Evolutionary conservation across 2,888 invertebrate genomes (phyloP), one percentile per base, ranked within the genome.

Genomic region (Apamea anceps): DNA sequence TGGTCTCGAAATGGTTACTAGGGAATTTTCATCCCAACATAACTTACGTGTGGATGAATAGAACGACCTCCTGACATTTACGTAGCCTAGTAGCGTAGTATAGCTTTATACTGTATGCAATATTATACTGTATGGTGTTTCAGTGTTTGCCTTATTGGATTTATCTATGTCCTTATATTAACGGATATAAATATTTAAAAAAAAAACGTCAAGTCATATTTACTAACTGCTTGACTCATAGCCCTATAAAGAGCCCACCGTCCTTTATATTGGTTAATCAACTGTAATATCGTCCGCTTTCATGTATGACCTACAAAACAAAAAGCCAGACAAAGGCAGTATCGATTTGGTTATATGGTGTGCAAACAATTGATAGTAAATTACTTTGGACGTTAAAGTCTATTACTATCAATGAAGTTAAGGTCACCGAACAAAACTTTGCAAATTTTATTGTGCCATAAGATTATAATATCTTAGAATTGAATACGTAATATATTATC

Each of bases 251-350:
- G 28, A 67, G 65, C 21, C 57, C 15, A 68, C 37, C n/a, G 51
- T 57, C 63, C 68, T 75, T 63, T 73, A 42, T 73, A 81, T 77
- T 89, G 82, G 83, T 86, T 88, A 88, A 91, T 88, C 84, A 82
- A 82, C 78, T 83, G 84, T 85, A 85, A 85, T 87, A 83, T 85
- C 57, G 80, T 71, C 70, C 37, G 67, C 80, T 79, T 77, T 79
- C 66, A 74, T 74, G 79, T 73, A 75, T 88, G 79, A 85, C 87
- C 87, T 75, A 87, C 63, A 76, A 81, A 80, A 80, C 21, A 72
- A 84, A 76, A 82, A 76, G 63, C 67, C 79, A 66, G 66, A 80
- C 80, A 68, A 85, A 79, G 62, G 67, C 57, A 60, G 32, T 79
- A 88, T 82, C 65, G 77, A 85, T 85, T 74, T 48, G 77, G 70